Evolutionary conservation across 2,113 vertebrate genomes (phyloP), one percentile per base, ranked within the genome.

Genomic region (Emberiza fucata): DNA sequence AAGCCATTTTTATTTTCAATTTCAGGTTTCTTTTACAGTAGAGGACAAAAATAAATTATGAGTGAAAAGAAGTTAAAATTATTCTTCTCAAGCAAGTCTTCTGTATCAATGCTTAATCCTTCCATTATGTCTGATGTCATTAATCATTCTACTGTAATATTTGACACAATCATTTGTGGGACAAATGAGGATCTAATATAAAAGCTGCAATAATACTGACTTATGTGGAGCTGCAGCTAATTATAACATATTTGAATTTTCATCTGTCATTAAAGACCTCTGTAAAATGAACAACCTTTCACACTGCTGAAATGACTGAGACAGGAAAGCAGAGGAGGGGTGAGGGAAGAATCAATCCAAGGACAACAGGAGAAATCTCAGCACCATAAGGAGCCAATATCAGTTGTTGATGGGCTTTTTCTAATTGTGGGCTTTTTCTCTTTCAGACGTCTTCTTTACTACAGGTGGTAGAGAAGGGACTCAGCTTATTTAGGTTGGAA

Each of bases 1-100:
- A 53, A 95, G 84, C 50, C 73, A 54, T 86, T 96, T 96, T 90
- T 86, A 88, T 84, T 83, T 86, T 85, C 50, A 65, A 31, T 90
- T 91, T 92, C 80, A 75, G 40, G 42, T 76, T 92, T 92, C 69
- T 84, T 87, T 88, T 76, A 53, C 28, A 76, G 59, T 33, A 14
- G 31, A 61, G 57, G 66, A 44, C 53, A 84, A 88, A 95, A 95
- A 94, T 85, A 91, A 92, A 88, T 84, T 23, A 80, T 22, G 60
- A 81, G 61, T 45, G 47, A 59, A 88, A 90, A 90, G 60, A 92
- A 92, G 84, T 92, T 72, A 48, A 95, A 94, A 88, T 61, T 69
- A 50, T 66, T 94, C 64, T 60, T 93, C 56, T 94, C 1, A 2
- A 96, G 64, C 31, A 77, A 37, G 78, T 77, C 56, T 70, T 39